phyloP scores from a whole-genome alignment of 2,888 invertebrate genomes.

The Horisme vitalbata region DNA sequence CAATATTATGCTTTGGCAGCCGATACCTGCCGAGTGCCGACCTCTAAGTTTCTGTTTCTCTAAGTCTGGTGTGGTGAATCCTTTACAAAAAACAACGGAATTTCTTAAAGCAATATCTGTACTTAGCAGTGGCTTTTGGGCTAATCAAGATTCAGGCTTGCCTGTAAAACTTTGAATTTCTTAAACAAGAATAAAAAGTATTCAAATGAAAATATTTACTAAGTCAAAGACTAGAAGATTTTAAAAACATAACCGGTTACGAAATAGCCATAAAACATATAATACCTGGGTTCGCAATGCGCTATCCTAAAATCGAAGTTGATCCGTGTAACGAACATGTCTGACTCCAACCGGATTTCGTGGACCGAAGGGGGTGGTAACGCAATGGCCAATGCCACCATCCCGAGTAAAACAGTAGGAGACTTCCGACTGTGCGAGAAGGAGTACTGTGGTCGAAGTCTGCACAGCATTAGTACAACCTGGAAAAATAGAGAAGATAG shows the following conservation, averaged over 20 bases:
- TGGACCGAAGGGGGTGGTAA: slow-evolving; percentile 98
- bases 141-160: no score
- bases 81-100: no score
- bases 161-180: no score
- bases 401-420: slow-evolving; percentile 93
- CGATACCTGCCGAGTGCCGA: no score
- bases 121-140: no score
- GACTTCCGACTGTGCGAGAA: slow-evolving; percentile 95
- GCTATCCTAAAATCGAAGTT: slow-evolving; percentile 98
- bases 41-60: no score
- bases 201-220: no score
- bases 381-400: slow-evolving; percentile 97
- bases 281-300: slow-evolving; percentile 97
- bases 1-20: no score
- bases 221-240: neutral
- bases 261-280: slow-evolving; percentile 25
- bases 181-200: no score
- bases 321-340: slow-evolving; percentile 98
- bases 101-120: no score
- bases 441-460: slow-evolving; percentile 95
- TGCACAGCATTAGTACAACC: slow-evolving; percentile 96
- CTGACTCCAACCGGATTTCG: slow-evolving; percentile 96
- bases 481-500: slow-evolving; percentile 71
- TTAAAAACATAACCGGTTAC: neutral
- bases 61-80: no score